These are phyloP conservation scores for Bufo gargarizans DNA, from an alignment of 2,113 vertebrate species.

Conservation along the genomic window DNA sequence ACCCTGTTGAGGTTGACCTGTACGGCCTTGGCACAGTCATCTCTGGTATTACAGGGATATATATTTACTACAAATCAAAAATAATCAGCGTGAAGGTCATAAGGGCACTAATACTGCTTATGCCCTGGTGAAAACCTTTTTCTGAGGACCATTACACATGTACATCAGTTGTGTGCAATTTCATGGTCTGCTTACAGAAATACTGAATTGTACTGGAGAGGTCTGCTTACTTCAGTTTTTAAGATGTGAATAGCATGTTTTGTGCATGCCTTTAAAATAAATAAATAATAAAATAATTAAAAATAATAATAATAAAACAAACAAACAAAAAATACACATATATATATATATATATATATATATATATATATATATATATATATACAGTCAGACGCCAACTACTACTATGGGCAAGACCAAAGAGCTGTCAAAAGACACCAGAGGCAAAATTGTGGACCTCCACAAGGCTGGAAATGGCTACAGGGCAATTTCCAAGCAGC, in stretches of 20 bases:
- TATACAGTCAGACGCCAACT: too few species aligned
- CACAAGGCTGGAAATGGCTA: too few species aligned
- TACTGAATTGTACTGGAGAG: background rate
- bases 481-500: too few species aligned
- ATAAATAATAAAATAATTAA: too few species aligned
- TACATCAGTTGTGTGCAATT: conserved; percentile 13
- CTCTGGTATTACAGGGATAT: background rate
- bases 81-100: background rate
- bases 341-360: too few species aligned
- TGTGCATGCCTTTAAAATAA: too few species aligned
- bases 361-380: too few species aligned
- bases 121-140: background rate
- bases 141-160: conserved; percentile 5
- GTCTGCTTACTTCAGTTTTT: background rate
- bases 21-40: background rate
- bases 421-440: too few species aligned
- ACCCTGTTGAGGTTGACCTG: background rate
- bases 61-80: background rate
- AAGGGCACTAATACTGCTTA: conserved; percentile 1
- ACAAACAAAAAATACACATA: too few species aligned
- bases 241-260: background rate
- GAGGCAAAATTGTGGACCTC: too few species aligned
- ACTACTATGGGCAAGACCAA: too few species aligned
- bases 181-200: background rate
- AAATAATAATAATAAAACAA: too few species aligned